Evolutionary conservation across 2,888 invertebrate genomes (phyloP), one percentile per base, ranked within the genome.

Genomic region (Hybos culiciformis): DNA sequence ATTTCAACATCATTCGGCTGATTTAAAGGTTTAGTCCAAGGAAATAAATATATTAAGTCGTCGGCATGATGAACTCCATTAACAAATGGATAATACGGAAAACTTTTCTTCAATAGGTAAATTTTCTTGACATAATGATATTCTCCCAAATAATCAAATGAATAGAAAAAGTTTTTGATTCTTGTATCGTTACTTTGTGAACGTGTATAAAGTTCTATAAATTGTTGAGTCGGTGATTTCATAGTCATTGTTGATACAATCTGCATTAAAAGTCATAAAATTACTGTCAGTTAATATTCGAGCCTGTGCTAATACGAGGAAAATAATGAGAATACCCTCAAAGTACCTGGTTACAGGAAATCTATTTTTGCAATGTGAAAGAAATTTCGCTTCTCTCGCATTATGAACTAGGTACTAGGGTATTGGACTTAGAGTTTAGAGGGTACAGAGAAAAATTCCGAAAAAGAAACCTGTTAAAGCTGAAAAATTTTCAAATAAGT

Each of bases 21-120:
- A 45, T 61, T 62, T 20, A 70, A 50, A 2, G 49, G 44, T 40
- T 61, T 59, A 1, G 59, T 61, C 11, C 54, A 49, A 23, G 56
- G 53, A 55, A 75, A 77, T n/a, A 76, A 50, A 51, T 76, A 73
- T n/a, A 74, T 67, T 20, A 74, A 63, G 46, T 77, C 76, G 50
- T 77, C 71, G 1, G 74, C 73, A 54, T 77, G 75, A 48, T 74
- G 71, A 2, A 71, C 70, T 3, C 75, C 70, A 5, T 69, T 70
- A 45, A 66, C 58, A 44, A 70, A 70, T 0, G 70, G 69, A 55
- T 68, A 69, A 26, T 65, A 29, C n/a, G 29, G 29, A 29, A 29
- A 29, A 4, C 62, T 0, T 55, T 50, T 29, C 61, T 61, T 37
- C 61, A 60, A 6, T 61, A 58, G 29, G 64, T 68, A 52, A 67